Evolutionary conservation across 2,888 invertebrate genomes (phyloP).

Genomic region (Hypomecis punctinalis): DNA sequence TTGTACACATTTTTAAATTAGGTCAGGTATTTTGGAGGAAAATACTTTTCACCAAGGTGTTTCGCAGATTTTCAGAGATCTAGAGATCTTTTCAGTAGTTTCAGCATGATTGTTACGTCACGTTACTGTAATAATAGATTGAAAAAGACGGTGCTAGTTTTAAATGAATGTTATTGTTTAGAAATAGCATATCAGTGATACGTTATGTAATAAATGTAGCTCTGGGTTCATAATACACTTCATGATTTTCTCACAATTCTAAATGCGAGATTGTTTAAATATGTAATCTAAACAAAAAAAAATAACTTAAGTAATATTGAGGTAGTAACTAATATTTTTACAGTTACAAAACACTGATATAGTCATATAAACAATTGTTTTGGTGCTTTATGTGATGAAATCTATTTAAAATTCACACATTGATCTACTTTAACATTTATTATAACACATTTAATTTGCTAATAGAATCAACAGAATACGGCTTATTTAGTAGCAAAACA

Average conservation of each 20-base stretch:
- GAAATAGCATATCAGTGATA: slow-evolving; percentile 26
- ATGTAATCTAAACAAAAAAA: too few species aligned
- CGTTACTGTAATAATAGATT: slow-evolving; percentile 38
- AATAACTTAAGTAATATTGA: too few species aligned
- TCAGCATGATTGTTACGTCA: slow-evolving; percentile 41
- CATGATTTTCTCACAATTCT: slow-evolving; percentile 4
- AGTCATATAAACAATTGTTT: too few species aligned
- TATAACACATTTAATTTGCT: too few species aligned
- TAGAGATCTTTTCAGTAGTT: slow-evolving; percentile 32
- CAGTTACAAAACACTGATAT: too few species aligned
- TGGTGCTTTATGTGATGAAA: too few species aligned
- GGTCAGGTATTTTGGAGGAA: background rate
- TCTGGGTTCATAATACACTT: background rate
- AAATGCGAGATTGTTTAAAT: too few species aligned
- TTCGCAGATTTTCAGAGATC: slow-evolving; percentile 24
- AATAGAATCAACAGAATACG: too few species aligned
- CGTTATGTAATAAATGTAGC: slow-evolving; percentile 15
- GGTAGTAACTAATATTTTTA: too few species aligned
- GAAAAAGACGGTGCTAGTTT: slow-evolving; percentile 20
- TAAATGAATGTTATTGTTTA: slow-evolving; percentile 26
- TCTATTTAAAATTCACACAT: too few species aligned
- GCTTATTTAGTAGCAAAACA: too few species aligned
- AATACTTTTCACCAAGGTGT: background rate
- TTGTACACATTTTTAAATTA: background rate
- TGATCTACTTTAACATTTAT: too few species aligned